Percentiles rank a stretch among this genome's conserved stretches.
phyloP scores from a whole-genome alignment of 2,797 vertebrate species.

The Salarias fasciatus region DNA sequence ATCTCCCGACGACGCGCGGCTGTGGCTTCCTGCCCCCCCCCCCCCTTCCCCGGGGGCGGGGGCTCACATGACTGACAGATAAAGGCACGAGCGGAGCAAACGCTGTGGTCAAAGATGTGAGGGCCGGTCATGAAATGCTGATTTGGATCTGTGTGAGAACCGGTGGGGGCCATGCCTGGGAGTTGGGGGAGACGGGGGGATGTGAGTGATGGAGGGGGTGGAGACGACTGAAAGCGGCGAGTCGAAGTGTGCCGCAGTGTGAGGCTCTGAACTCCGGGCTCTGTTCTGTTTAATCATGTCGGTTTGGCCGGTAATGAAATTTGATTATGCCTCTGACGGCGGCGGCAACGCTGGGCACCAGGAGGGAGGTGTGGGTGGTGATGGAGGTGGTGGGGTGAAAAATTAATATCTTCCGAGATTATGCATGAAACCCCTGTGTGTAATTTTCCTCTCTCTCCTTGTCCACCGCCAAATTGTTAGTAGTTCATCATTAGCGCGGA shows the following conservation, averaged over 20 bases:
- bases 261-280: slow-evolving; percentile 85
- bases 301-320: slow-evolving; percentile 98
- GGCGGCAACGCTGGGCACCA: slow-evolving; percentile 49
- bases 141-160: slow-evolving; percentile 65
- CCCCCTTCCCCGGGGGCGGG: slow-evolving; percentile 49
- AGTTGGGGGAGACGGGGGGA: slow-evolving; percentile 8
- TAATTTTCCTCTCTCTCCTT: slow-evolving; percentile 95
- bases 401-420: slow-evolving; percentile 99
- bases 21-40: no score
- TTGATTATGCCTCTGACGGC: slow-evolving; percentile 98
- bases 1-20: slow-evolving; percentile 47
- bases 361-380: slow-evolving; percentile 31
- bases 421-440: slow-evolving; percentile 98
- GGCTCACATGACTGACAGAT: slow-evolving; percentile 69
- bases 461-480: slow-evolving; percentile 98
- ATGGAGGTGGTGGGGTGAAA: slow-evolving; percentile 78
- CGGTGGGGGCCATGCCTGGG: slow-evolving; percentile 43
- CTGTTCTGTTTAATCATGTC: slow-evolving; percentile 99
- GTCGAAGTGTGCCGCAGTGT: slow-evolving; percentile 69
- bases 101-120: slow-evolving; percentile 68
- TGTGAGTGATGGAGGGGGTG: slow-evolving; percentile 71
- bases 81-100: slow-evolving; percentile 55
- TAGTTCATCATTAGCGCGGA: slow-evolving; percentile 99
- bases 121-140: slow-evolving; percentile 67
- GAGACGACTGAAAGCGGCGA: slow-evolving; percentile 69